Base-by-base conservation (phyloP, 2,797 vertebrate genomes). In the Argyrosomus regius region DNA sequence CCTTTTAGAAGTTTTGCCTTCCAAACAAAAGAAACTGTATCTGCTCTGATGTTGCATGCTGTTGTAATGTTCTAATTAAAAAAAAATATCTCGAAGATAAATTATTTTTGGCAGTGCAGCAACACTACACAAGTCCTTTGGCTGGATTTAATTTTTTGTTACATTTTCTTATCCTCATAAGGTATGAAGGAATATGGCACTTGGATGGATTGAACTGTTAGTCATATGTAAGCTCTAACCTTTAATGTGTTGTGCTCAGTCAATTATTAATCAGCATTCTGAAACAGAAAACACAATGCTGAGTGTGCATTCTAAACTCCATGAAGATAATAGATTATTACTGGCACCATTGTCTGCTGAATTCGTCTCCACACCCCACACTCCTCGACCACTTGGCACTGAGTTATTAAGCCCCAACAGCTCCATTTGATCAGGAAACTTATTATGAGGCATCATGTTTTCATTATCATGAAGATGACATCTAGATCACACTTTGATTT, bases 381-480 rank as follows among this genome's bases (percentile, higher is more conserved):
- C 75, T 88, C 71, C 74, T 13, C 5, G 20, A 45, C 75, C 80
- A 88, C 87, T 93, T 84, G 85, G 73, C 80, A 59, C 58, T 46
- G 81, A 89, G 86, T 88, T 90, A 87, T 89, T 84, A 89, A 87
- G 41, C 86, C 65, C 57, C 79, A 78, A 60, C 82, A 83, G 57
- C 84, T 88, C 84, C 74, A 73, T 85, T 92, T 91, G 82, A 91
- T 89, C 89, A 90, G 80, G 78, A 88, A 93, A 85, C 83, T 87
- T 91, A 91, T 92, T 91, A 92, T 87, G 86, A 91, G 84, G 83
- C 83, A 86, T 93, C 90, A 92, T 93, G 92, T 93, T 94, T 93
- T 94, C 90, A 94, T 94, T 93, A 92, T 86, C 82, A 89, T 92
- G 81, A 79, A 86, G 91, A 92, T 91, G 89, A 91, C 91, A 94